Evolutionary conservation across 2,888 invertebrate genomes (phyloP), one percentile per base, ranked within the genome.

Genomic region (Unio pictorum): DNA sequence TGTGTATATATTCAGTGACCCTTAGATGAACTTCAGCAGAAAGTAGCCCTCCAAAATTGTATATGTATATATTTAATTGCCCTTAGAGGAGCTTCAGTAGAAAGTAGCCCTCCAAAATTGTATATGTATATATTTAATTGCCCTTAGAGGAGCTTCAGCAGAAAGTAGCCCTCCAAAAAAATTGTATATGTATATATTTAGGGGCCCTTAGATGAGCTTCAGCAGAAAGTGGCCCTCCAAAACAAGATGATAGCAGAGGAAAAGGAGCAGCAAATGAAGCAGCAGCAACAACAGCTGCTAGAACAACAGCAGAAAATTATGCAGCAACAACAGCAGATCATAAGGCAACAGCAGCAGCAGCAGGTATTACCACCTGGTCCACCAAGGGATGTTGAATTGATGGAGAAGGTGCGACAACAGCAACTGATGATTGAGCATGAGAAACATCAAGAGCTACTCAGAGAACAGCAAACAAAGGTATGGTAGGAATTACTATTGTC

Each of bases 381-480:
- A 26, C 68, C 68, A 30, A 67, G 74, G 66, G 67, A 61, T 30
- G 68, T 72, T 17, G 84, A 85, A 61, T 71, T 85, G 30, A 84
- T 84, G 85, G 81, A 84, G 75, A 84, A 83, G 68, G 86, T 85
- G n/a, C 69, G 82, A 63, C 83, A 85, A 67, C 86, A 87, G 66
- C 86, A 87, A 69, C 84, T 84, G 66, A 73, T 87, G 79, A 57
- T 86, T 55, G 84, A 85, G 69, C 80, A 78, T 28, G 84, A 86
- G 68, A 83, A 83, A 70, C 76, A 76, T 45, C 73, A 80, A 55
- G 73, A 75, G 55, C 64, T 75, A 66, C n/a, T 76, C 45, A 8
- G 45, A 61, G 74, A 73, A 55, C 73, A 76, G 60, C 76, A 77
- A 68, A 73, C 74, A 56, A 65, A 77, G 74, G 71, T 73, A 55